Evolutionary conservation across 2,113 vertebrate genomes (phyloP).

Genomic region (Halcyon malimbica): DNA sequence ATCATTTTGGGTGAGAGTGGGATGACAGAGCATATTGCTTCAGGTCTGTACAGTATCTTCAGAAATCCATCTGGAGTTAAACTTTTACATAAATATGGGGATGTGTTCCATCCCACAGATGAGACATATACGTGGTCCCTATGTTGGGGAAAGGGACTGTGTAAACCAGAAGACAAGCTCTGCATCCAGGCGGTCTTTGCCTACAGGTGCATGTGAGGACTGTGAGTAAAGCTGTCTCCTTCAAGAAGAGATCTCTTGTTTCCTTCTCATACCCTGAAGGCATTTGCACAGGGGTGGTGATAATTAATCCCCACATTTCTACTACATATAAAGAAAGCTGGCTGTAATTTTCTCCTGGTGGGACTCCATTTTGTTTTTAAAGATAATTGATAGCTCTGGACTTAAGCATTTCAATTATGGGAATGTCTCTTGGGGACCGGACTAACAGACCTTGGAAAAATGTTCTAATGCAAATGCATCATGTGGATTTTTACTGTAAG

Average conservation of each 20-base stretch:
- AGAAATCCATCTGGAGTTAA: neutral
- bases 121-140: neutral
- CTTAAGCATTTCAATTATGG: conserved; percentile 69
- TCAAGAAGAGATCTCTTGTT: conserved; percentile 26
- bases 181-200: neutral
- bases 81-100: neutral
- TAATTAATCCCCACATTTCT: conserved; percentile 64
- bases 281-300: conserved; percentile 48
- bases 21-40: neutral
- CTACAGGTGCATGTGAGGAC: neutral
- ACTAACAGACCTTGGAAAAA: conserved; percentile 65
- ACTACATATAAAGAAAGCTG: conserved; percentile 47
- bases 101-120: neutral
- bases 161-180: neutral
- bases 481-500: conserved; percentile 45
- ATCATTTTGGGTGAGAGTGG: accelerated
- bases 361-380: conserved; percentile 73
- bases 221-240: conserved; percentile 12
- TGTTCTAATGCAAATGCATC: conserved; percentile 56
- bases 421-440: conserved; percentile 58
- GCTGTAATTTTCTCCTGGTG: conserved; percentile 66
- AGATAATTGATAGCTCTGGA: conserved; percentile 71
- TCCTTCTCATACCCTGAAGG: conserved; percentile 49
- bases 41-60: neutral
- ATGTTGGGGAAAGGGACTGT: neutral